Evolutionary conservation across 2,888 invertebrate species (phyloP).

Genomic region (Cotesia congregata): DNA sequence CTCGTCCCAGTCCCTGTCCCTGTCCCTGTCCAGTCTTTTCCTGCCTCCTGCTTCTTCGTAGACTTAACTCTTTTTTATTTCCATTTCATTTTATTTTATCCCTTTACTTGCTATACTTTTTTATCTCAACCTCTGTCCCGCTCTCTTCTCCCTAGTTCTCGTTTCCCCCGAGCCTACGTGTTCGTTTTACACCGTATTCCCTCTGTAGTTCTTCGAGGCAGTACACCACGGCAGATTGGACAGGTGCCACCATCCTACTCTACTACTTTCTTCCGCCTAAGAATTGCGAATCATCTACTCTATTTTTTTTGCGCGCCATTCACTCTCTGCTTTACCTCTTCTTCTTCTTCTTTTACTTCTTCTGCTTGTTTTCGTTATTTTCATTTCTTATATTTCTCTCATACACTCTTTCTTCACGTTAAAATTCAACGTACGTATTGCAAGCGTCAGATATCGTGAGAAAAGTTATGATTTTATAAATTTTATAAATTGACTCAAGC

Average conservation of each 20-base stretch:
- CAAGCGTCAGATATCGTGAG: slow-evolving; percentile 36
- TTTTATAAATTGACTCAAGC: slow-evolving; percentile 26
- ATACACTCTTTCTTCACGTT: slow-evolving; percentile 11
- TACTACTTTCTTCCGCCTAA: slow-evolving; percentile 39
- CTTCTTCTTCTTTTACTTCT: not conserved
- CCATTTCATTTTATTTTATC: slow-evolving; percentile 29
- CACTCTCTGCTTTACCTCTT: not conserved
- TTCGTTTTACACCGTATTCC: slow-evolving; percentile 36
- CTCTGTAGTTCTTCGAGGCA: slow-evolving; percentile 34
- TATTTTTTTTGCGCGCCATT: slow-evolving; percentile 35
- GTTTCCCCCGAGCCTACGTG: slow-evolving; percentile 37
- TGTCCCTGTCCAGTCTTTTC: slow-evolving; percentile 5
- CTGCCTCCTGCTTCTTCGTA: slow-evolving; percentile 17
- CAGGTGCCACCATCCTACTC: slow-evolving; percentile 44
- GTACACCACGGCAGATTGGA: slow-evolving; percentile 44
- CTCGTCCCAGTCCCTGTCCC: not conserved
- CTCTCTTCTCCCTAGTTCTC: slow-evolving; percentile 10
- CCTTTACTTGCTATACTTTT: slow-evolving; percentile 16
- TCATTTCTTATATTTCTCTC: slow-evolving; percentile 15
- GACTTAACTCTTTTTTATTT: slow-evolving; percentile 28
- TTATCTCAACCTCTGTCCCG: slow-evolving; percentile 12
- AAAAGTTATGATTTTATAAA: slow-evolving; percentile 34
- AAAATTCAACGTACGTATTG: slow-evolving; percentile 29
- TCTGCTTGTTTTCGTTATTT: slow-evolving; percentile 14
- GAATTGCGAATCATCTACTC: slow-evolving; percentile 39